A percentile compares a stretch with the other conserved stretches of the same genome.
These are phyloP conservation scores for Trichonephila inaurata DNA, from an alignment of 1,140 invertebrate genomes.

Conservation along the genomic window DNA sequence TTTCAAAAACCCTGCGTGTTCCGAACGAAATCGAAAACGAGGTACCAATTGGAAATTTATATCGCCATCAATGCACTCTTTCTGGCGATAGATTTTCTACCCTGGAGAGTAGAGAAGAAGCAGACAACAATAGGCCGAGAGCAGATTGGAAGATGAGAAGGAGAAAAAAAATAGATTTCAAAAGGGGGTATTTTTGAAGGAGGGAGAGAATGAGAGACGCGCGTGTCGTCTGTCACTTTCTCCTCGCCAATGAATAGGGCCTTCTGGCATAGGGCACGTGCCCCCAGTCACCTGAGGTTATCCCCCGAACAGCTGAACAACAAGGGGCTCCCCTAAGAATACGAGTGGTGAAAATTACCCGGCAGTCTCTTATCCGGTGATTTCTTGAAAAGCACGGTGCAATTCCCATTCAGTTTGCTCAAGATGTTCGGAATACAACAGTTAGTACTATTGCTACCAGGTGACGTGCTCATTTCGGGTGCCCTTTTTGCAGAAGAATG, in stretches of 20 bases:
- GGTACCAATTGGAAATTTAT: not conserved
- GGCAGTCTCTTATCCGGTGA: conserved; percentile 59
- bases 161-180: not conserved
- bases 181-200: not conserved
- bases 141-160: not conserved
- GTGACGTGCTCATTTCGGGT: conserved; percentile 53
- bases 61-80: not conserved
- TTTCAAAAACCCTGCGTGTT: too few species aligned
- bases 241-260: conserved; percentile 18
- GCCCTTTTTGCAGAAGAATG: not conserved
- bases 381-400: conserved; percentile 30
- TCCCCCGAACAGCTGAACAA: conserved; percentile 48
- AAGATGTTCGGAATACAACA: conserved; percentile 51
- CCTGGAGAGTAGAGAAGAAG: not conserved
- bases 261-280: conserved; percentile 65
- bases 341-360: conserved; percentile 60
- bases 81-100: not conserved
- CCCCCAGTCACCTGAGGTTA: conserved; percentile 63
- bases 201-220: conserved; percentile 19
- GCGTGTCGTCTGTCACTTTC: conserved; percentile 74
- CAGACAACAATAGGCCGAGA: not conserved
- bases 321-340: not conserved
- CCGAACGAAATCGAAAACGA: not conserved
- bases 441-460: conserved; percentile 20
- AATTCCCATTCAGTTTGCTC: conserved; percentile 33